Percentiles rank a stretch among this genome's conserved stretches.
Evolutionary conservation across 2,797 vertebrate species (phyloP).

Genomic region (Gadopsis bispinosus): DNA sequence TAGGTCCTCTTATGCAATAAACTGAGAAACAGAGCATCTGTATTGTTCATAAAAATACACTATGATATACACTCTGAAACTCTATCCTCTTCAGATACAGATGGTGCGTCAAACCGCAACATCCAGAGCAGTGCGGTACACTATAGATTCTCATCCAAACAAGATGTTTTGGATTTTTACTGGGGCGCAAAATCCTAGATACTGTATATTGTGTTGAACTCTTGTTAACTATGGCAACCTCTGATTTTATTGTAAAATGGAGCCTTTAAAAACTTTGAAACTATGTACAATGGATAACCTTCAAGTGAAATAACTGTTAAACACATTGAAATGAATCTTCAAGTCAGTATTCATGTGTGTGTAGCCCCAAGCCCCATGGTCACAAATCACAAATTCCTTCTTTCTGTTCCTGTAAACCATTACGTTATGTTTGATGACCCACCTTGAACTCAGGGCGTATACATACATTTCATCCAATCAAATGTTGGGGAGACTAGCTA

Average conservation of each 20-base stretch:
- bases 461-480: too few relatives aligned
- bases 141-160: not conserved
- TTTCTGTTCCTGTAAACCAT: too few relatives aligned
- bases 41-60: slow-evolving; percentile 23
- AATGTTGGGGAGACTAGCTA: too few relatives aligned
- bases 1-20: not conserved
- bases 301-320: not conserved
- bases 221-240: not conserved
- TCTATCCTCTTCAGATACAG: slow-evolving; percentile 9
- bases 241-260: slow-evolving; percentile 1
- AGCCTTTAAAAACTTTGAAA: not conserved
- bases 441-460: too few relatives aligned
- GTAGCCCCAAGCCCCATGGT: not conserved
- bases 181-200: not conserved
- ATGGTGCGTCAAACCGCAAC: not conserved
- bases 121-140: not conserved
- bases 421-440: too few relatives aligned
- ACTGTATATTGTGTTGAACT: slow-evolving; percentile 10
- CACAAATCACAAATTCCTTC: not conserved
- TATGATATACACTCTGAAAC: slow-evolving; percentile 28
- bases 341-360: not conserved
- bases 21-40: slow-evolving; percentile 9
- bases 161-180: slow-evolving; percentile 14
- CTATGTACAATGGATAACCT: not conserved
- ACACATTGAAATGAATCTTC: not conserved